These are phyloP conservation scores for Campylomormyrus numenius DNA, from an alignment of 2,113 vertebrate species.

Conservation along the genomic window DNA sequence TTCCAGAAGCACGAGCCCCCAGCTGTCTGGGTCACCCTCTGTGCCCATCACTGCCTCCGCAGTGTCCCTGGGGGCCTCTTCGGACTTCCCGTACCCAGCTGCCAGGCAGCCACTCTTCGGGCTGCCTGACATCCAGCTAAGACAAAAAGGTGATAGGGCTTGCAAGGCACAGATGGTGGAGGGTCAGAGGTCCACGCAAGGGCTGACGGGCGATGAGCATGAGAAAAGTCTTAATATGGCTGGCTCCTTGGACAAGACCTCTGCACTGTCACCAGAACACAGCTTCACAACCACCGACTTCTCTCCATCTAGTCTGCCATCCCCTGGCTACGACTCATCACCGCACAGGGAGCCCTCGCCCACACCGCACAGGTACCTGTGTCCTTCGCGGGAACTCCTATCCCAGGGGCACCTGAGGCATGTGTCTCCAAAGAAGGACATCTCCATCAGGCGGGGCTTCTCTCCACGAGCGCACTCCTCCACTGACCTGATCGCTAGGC, in stretches of 20 bases:
- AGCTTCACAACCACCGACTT: constrained; percentile 60
- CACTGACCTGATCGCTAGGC: constrained; percentile 42
- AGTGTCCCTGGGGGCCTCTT: constrained; percentile 52
- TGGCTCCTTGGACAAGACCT: constrained; percentile 72
- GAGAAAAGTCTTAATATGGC: constrained; percentile 74
- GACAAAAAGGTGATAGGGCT: constrained; percentile 55
- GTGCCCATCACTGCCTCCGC: constrained; percentile 69
- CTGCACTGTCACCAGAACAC: constrained; percentile 70
- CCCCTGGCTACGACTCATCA: constrained; percentile 74
- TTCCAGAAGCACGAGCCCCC: constrained; percentile 90
- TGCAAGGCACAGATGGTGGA: constrained; percentile 57
- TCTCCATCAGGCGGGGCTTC: constrained; percentile 21
- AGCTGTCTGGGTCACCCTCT: constrained; percentile 71
- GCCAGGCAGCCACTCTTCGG: constrained; percentile 69
- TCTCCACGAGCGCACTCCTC: constrained; percentile 32
- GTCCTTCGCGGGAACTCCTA: constrained; percentile 49
- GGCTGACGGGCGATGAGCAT: constrained; percentile 54
- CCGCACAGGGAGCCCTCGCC: constrained; percentile 82
- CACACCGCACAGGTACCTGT: constrained; percentile 66
- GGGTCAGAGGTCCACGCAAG: constrained; percentile 61
- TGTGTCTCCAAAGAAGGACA: constrained; percentile 38
- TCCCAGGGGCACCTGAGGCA: constrained; percentile 46
- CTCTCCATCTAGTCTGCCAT: constrained; percentile 52
- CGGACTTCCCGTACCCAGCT: constrained; percentile 57
- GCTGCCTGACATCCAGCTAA: constrained; percentile 72